Evolutionary conservation across 2,888 invertebrate species (phyloP), one percentile per base, ranked within the genome.

Genomic region (Temnothorax rugatulus): DNA sequence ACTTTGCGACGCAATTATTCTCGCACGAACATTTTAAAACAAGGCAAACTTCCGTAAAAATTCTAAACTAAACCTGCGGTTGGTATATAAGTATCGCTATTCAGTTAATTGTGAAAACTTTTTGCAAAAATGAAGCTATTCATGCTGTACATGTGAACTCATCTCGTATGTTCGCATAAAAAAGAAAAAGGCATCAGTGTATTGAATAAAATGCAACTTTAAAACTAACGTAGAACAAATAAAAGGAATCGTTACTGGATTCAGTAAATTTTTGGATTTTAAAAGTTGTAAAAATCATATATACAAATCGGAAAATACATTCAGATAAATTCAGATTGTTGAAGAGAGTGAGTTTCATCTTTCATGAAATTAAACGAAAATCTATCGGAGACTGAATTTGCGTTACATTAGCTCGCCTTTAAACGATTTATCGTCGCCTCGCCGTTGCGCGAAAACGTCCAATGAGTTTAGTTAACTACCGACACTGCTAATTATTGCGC

Each of bases 401-500:
- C 44, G 8, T 59, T 61, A 68, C 68, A 66, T 52, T 57, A 64
- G 63, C 3, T 41, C 44, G 13, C 44, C 38, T 57, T 59, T 13
- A 47, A 61, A 50, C 59, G 59, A 83, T 68, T 68, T 68, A 68
- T 79, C 64, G 57, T 41, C 29, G 54, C 8, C 38, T 57, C 15
- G 25, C 47, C 9, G 21, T 38, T 66, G 75, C n/a, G 54, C 64
- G 82, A 61, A 76, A 66, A 41, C 2, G 15, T 77, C 34, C 29
- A 15, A 59, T 68, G 85, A 86, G 86, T 87, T 86, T 84, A 86
- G 86, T 82, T 88, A 87, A 85, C 83, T 82, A 76, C 69, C 76
- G 63, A 84, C 61, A 47, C 83, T 44, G 86, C 85, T 84, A 84
- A 88, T 87, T 84, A 68, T 90, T 71, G 86, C 83, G 82, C 89